phyloP scores from a whole-genome alignment of 2,113 vertebrate genomes.

The Nothobranchius kuhntae region DNA sequence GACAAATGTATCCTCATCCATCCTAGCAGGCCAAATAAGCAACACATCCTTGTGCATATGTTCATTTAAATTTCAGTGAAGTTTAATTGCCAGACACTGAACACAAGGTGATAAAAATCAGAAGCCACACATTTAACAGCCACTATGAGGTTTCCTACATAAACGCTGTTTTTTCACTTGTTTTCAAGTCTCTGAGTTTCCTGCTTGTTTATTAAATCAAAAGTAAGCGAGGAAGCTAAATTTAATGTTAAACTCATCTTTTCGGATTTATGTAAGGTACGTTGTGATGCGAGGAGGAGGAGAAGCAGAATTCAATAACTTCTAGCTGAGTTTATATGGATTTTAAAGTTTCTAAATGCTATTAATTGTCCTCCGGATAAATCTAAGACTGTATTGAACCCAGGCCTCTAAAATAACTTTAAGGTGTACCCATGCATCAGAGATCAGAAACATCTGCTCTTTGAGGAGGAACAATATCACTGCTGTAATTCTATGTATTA shows the following conservation, averaged over 20 bases:
- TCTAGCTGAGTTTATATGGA: too few species aligned
- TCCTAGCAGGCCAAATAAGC: background rate
- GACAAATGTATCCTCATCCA: background rate
- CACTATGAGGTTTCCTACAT: background rate
- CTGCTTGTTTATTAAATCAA: conserved; percentile 15
- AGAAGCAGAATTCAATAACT: too few species aligned
- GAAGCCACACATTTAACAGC: conserved; percentile 10
- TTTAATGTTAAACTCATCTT: too few species aligned
- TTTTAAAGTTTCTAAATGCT: too few species aligned
- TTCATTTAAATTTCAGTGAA: conserved; percentile 7
- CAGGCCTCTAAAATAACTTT: background rate
- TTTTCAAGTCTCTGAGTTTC: conserved; percentile 8
- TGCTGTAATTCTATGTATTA: too few species aligned
- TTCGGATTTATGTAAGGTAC: too few species aligned
- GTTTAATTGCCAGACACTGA: conserved; percentile 16
- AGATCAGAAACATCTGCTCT: too few species aligned
- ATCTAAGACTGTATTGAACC: too few species aligned
- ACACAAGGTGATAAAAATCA: conserved; percentile 28
- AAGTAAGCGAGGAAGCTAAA: background rate
- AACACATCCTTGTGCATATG: background rate
- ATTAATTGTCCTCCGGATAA: too few species aligned
- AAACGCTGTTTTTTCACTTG: background rate
- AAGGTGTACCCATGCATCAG: too few species aligned
- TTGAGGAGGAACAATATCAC: too few species aligned
- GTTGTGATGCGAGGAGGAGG: too few species aligned